phyloP scores from a whole-genome alignment of 2,888 invertebrate species.

The Agonopterix subpropinquella region DNA sequence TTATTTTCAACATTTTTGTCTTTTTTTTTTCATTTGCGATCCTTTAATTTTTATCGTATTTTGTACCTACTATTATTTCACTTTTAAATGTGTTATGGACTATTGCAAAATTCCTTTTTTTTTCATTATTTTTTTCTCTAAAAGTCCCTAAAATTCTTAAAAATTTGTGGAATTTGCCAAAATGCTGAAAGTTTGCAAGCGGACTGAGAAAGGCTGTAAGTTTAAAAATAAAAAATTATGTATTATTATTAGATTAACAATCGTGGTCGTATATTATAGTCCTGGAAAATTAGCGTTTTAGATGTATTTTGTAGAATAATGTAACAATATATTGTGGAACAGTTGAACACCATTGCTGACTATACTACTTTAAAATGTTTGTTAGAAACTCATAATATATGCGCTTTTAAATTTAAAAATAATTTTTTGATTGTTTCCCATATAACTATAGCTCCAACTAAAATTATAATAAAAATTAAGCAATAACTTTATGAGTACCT shows the following conservation, averaged over 20 bases:
- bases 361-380: conserved; percentile 14
- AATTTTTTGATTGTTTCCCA: too few species aligned
- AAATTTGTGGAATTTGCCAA: conserved; percentile 18
- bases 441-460: not conserved
- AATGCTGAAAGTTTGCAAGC: conserved; percentile 26
- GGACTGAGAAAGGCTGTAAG: conserved; percentile 60
- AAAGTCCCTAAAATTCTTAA: conserved; percentile 15
- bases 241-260: not conserved
- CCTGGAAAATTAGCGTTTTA: conserved; percentile 21
- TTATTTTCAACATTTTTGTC: conserved; percentile 50
- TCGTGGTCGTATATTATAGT: conserved; percentile 13
- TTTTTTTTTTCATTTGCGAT: conserved; percentile 27
- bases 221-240: conserved; percentile 13
- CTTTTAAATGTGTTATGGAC: not conserved
- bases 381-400: conserved; percentile 2
- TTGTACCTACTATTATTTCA: not conserved
- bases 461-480: conserved; percentile 7
- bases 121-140: conserved; percentile 1
- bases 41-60: conserved; percentile 3
- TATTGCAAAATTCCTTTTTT: not conserved
- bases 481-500: not conserved
- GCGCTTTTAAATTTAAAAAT: too few species aligned
- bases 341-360: conserved; percentile 40
- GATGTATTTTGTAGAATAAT: conserved; percentile 23
- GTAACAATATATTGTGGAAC: conserved; percentile 11